Evolutionary conservation across 2,113 vertebrate species (phyloP), one percentile per base, ranked within the genome.

Genomic region (Cranoglanis bouderius): DNA sequence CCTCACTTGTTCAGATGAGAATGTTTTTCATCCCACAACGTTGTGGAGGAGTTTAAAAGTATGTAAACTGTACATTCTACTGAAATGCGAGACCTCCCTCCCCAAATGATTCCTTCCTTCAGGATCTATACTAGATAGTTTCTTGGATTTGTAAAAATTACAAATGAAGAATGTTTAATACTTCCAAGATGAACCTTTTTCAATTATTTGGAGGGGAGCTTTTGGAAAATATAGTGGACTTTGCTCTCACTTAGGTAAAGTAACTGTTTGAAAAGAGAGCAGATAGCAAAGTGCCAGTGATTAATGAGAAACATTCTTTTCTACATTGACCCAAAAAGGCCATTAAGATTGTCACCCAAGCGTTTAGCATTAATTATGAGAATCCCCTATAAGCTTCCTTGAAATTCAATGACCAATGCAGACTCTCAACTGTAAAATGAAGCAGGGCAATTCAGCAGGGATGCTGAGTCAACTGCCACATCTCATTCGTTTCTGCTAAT

Each of bases 281-380:
- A 89, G 82, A 91, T 83, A 92, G 93, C 92, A 93, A 92, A 92
- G 72, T 86, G 91, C 92, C 90, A 92, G 88, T 93, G 91, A 95
- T 94, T 94, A 95, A 94, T 95, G 93, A 93, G 91, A 93, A 94
- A 94, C 92, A 92, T 94, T 93, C 88, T 92, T 92, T 94, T 95
- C 91, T 91, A 92, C 92, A 93, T 92, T 95, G 93, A 95, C 91
- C 93, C 93, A 92, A 93, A 95, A 95, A 94, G 91, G 89, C 94
- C 93, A 95, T 95, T 94, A 95, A 94, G 91, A 94, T 92, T 93
- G 92, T 90, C 93, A 94, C 92, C 94, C 92, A 93, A 93, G 93
- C 93, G 80, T 94, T 94, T 87, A 94, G 89, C 92, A 94, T 94
- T 94, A 94, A 95, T 95, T 94, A 95, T 93, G 92, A 94, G 88